These are phyloP conservation scores for Scaptomyza graminum DNA, from an alignment of 1,140 invertebrate species.

Conservation along the genomic window DNA sequence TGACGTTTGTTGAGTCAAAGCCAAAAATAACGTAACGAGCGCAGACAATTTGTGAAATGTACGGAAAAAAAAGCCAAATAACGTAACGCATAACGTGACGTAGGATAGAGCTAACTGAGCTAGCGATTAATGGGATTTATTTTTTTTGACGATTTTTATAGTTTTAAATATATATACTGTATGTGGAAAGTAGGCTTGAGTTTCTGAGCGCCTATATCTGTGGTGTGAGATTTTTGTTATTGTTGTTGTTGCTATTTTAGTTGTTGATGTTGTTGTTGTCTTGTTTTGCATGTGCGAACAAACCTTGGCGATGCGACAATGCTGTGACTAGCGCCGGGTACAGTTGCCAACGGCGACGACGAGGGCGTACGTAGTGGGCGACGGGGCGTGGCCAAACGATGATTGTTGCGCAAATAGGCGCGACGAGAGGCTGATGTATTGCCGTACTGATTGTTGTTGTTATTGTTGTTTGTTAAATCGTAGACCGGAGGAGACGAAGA, in stretches of 20 bases:
- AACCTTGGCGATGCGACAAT: slow-evolving; percentile 76
- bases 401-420: slow-evolving; percentile 57
- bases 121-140: no score
- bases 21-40: no score
- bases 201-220: slow-evolving; percentile 20
- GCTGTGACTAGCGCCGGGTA: slow-evolving; percentile 70
- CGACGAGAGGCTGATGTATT: slow-evolving; percentile 46
- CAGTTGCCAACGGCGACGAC: slow-evolving; percentile 78
- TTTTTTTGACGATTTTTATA: neutral
- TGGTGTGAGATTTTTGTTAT: neutral
- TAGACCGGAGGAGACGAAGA: slow-evolving; percentile 33
- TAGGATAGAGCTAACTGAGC: neutral
- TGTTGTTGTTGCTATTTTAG: slow-evolving; percentile 6
- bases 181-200: neutral
- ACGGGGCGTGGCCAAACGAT: slow-evolving; percentile 67
- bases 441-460: slow-evolving; percentile 54
- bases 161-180: neutral
- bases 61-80: slow-evolving; percentile 30
- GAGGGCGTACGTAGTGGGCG: slow-evolving; percentile 77
- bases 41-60: no score
- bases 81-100: slow-evolving; percentile 7
- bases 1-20: no score
- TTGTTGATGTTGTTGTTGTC: slow-evolving; percentile 23
- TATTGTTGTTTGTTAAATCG: slow-evolving; percentile 53
- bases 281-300: slow-evolving; percentile 61